These are phyloP conservation scores for Camponotus floridanus DNA, from an alignment of 1,140 invertebrate species.

Conservation along the genomic window DNA sequence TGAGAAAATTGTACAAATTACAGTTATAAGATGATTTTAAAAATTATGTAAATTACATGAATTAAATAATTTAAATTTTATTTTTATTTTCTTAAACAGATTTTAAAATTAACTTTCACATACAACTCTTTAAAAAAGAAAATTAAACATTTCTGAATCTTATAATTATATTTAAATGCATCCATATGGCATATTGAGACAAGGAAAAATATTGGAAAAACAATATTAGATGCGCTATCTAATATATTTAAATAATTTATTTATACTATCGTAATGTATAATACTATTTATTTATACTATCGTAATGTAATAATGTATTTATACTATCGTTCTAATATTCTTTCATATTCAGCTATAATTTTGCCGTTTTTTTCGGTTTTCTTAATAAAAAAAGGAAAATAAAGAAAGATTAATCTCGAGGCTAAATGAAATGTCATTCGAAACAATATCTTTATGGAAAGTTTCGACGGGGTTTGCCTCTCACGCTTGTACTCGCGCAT, in stretches of 20 bases:
- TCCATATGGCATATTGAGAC: not conserved
- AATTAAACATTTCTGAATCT: not conserved
- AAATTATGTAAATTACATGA: not conserved
- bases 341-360: not conserved
- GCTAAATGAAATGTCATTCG: not conserved
- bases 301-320: too few species aligned
- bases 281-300: not conserved
- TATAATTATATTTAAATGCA: not conserved
- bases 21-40: not conserved
- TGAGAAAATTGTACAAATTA: not conserved
- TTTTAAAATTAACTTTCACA: not conserved
- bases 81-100: not conserved
- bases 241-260: not conserved
- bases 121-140: not conserved
- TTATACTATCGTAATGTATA: not conserved
- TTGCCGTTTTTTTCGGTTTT: not conserved
- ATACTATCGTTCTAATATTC: not conserved
- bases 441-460: conserved; percentile 39
- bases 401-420: not conserved
- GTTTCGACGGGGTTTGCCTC: conserved; percentile 45
- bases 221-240: too few species aligned
- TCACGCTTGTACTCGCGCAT: not conserved
- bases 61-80: not conserved
- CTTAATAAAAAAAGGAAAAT: not conserved
- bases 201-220: not conserved